Base-by-base conservation (phyloP, 2,113 vertebrate genomes). In the Mohoua ochrocephala region DNA sequence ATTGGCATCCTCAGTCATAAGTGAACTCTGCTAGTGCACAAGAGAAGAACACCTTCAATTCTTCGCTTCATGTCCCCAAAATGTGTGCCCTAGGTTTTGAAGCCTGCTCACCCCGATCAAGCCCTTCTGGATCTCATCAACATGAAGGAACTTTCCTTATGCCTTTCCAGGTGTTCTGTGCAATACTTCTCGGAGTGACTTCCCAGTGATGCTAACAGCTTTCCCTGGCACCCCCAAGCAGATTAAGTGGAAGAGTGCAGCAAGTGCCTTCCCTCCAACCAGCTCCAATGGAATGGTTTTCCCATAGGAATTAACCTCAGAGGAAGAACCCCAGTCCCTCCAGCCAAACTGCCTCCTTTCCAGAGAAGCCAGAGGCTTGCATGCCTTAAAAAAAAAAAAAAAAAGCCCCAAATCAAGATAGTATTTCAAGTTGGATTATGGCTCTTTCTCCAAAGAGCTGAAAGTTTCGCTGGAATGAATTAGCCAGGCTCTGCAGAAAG, bases 161-260 rank as follows among this genome's bases (percentile, higher is more conserved):
- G 8, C 17, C 22, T 81, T 57, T 69, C 60, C 22, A 2, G 26
- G 16, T 61, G n/a, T 4, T 52, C 27, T 37, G 6, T 2, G 1
- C 37, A 44, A 6, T 10, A 4, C n/a, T 61, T 68, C 39, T 31
- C 23, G 23, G 26, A 68, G 53, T 1, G 0, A 15, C 60, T 70
- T 67, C 21, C n/a, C 23, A 10, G 22, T 2, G 7, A 19, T 37
- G 21, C 68, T 3, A 1, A 18, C 1, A 5, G 30, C 41, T 89
- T 77, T 77, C 33, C n/a, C 76, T 10, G 0, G 30, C 53, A 45
- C 7, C 33, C 21, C 7, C 0, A 4, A 76, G 63, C 27, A 68
- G 49, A 26, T 31, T 13, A 39, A 33, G 68, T 15, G 15, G 69
- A 49, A 27, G 15, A 52, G 11, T 0, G 0, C 1, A 2, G 11